phyloP scores from a whole-genome alignment of 2,888 invertebrate genomes.

The Mythimna vitellina region DNA sequence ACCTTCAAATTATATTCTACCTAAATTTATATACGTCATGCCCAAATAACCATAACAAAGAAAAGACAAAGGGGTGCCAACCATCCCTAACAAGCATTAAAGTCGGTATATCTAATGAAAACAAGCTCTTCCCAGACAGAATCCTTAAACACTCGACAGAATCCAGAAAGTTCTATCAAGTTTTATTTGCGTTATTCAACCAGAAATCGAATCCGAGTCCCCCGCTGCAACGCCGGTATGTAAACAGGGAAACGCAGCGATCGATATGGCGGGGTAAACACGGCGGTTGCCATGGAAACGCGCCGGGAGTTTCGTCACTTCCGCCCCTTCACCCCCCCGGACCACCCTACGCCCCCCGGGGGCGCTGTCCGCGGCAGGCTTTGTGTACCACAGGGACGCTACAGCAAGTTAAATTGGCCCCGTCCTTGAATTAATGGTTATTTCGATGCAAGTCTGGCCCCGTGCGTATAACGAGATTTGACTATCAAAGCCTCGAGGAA shows the following conservation, averaged over 20 bases:
- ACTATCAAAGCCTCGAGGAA: constrained; percentile 46
- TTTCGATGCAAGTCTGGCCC: constrained; percentile 53
- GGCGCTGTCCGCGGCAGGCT: constrained; percentile 76
- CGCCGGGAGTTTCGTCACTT: constrained; percentile 84
- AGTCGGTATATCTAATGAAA: constrained; percentile 19
- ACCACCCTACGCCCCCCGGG: constrained; percentile 61
- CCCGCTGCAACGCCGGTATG: constrained; percentile 73
- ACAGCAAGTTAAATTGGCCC: constrained; percentile 63
- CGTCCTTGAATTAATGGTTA: constrained; percentile 63
- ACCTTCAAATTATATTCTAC: neutral
- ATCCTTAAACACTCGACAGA: constrained; percentile 15
- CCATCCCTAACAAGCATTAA: neutral
- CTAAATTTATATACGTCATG: neutral
- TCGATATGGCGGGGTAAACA: constrained; percentile 90
- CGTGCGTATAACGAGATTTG: constrained; percentile 56
- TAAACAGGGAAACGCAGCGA: constrained; percentile 83
- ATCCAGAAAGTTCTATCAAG: constrained; percentile 29
- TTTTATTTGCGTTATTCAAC: constrained; percentile 50
- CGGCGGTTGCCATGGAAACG: constrained; percentile 87
- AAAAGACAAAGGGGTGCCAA: constrained; percentile 27
- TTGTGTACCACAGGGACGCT: constrained; percentile 57
- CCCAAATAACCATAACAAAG: constrained; percentile 21
- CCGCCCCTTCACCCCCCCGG: constrained; percentile 70
- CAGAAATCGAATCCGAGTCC: constrained; percentile 60
- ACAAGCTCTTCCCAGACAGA: constrained; percentile 13